Evolutionary conservation across 2,113 vertebrate genomes (phyloP), one percentile per base, ranked within the genome.

Genomic region (Furnarius figulus): DNA sequence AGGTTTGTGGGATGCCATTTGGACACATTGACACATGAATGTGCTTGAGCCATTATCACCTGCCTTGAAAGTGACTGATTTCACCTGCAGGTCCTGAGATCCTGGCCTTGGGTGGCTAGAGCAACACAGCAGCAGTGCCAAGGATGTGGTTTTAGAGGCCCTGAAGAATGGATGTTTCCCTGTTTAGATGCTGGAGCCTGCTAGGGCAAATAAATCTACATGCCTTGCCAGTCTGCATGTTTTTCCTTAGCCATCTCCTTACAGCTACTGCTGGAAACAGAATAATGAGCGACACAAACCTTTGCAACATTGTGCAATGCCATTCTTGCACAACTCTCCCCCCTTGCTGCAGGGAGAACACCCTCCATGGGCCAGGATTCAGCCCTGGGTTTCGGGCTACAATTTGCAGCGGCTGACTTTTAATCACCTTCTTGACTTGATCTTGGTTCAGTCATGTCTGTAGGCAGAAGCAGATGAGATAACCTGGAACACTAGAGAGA

Each of bases 391-490:
- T 62, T 37, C 87, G 82, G 62, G 37, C 22, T 61, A 37, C 24
- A 73, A 20, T 87, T 85, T 37, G 40, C 71, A 87, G 71, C 40
- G 80, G 67, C 25, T 61, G 52, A 42, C 18, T 88, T 90, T 66
- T 52, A 80, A 61, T 75, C 24, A 62, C 73, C 85, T 90, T 37
- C 83, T 85, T 76, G 40, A 58, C 59, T 83, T 67, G 75, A 62
- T 91, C 71, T 94, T 88, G 91, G 47, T 90, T 37, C 83, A 72
- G 71, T 67, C 68, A 15, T 61, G 47, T 78, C 73, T 92, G 39
- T 31, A 87, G 86, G 76, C 73, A 93, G 56, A 95, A 84, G 66
- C 61, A 75, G 73, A 78, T 75, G 33, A 95, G 88, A 90, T 66
- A 74, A 22, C n/a, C 39, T 74, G 62, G 76, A 87, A 86, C 63